phyloP scores from a whole-genome alignment of 2,888 invertebrate genomes.

The Phaedon cochleariae region DNA sequence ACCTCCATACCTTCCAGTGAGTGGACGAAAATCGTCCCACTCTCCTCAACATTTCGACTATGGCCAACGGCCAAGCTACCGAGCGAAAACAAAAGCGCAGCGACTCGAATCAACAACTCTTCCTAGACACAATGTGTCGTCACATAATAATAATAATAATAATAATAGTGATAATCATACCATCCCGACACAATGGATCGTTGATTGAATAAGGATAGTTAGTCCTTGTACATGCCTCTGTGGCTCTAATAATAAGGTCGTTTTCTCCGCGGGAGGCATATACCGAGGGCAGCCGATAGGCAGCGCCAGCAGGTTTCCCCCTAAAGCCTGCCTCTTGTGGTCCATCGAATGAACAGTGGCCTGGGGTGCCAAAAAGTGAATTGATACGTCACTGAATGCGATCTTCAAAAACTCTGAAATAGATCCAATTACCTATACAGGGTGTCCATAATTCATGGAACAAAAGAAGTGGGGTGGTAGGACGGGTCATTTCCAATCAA shows the following conservation, averaged over 20 bases:
- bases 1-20: not conserved
- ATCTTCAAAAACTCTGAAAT: too few relatives aligned
- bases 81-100: slow-evolving; percentile 32
- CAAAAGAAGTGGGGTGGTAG: too few relatives aligned
- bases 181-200: slow-evolving; percentile 45
- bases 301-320: too few relatives aligned
- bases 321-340: slow-evolving; percentile 9
- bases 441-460: too few relatives aligned
- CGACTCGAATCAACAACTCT: not conserved
- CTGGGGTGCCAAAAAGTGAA: too few relatives aligned
- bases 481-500: too few relatives aligned
- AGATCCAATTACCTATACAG: too few relatives aligned
- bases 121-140: slow-evolving; percentile 39
- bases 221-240: slow-evolving; percentile 43
- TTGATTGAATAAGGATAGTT: slow-evolving; percentile 55
- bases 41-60: not conserved
- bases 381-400: too few relatives aligned
- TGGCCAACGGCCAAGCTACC: not conserved
- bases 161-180: slow-evolving; percentile 45
- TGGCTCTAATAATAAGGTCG: slow-evolving; percentile 52
- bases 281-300: too few relatives aligned
- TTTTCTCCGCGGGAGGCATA: slow-evolving; percentile 46
- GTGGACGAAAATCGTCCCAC: not conserved
- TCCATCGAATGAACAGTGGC: too few relatives aligned
- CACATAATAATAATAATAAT: slow-evolving; percentile 24